These are phyloP conservation scores for Colletes gigas DNA, from an alignment of 1,140 invertebrate genomes.

Conservation along the genomic window DNA sequence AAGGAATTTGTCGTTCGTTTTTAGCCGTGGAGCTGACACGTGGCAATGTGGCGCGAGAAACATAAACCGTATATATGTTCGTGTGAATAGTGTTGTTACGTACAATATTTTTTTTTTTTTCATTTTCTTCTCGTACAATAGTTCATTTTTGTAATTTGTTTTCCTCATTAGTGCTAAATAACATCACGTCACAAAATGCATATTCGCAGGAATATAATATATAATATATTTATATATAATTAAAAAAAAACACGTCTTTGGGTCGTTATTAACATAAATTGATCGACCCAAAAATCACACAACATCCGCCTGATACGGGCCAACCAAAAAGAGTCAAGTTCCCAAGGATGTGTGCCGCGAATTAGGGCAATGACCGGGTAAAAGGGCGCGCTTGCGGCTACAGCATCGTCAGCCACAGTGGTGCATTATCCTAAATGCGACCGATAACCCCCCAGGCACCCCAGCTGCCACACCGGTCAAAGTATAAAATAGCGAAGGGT, in stretches of 20 bases:
- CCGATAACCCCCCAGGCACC: slow-evolving; percentile 68
- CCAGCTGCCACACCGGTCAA: slow-evolving; percentile 68
- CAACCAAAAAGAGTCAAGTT: slow-evolving; percentile 76
- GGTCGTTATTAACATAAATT: slow-evolving; percentile 74
- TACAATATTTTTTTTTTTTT: slow-evolving; percentile 28
- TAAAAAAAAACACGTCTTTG: slow-evolving; percentile 77
- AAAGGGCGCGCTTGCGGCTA: slow-evolving; percentile 72
- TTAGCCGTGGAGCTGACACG: slow-evolving; percentile 69
- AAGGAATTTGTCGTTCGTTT: slow-evolving; percentile 76
- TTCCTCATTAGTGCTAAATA: slow-evolving; percentile 85
- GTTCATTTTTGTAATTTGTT: slow-evolving; percentile 73
- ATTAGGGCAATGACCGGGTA: slow-evolving; percentile 73
- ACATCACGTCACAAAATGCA: slow-evolving; percentile 89
- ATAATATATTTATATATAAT: slow-evolving; percentile 88
- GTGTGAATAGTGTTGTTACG: slow-evolving; percentile 43
- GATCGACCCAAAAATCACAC: slow-evolving; percentile 77
- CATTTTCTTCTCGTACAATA: slow-evolving; percentile 55
- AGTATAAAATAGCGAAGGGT: slow-evolving; percentile 61
- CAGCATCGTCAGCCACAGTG: slow-evolving; percentile 77
- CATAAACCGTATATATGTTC: slow-evolving; percentile 51
- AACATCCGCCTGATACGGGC: slow-evolving; percentile 77
- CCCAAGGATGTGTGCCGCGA: slow-evolving; percentile 71
- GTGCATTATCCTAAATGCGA: slow-evolving; percentile 80
- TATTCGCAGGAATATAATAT: slow-evolving; percentile 90
- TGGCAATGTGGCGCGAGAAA: slow-evolving; percentile 64